A percentile compares a stretch with the other conserved stretches of the same genome.
Conservation (phyloP, 2,888 invertebrate genomes). For the Agrochola macilenta region DNA sequence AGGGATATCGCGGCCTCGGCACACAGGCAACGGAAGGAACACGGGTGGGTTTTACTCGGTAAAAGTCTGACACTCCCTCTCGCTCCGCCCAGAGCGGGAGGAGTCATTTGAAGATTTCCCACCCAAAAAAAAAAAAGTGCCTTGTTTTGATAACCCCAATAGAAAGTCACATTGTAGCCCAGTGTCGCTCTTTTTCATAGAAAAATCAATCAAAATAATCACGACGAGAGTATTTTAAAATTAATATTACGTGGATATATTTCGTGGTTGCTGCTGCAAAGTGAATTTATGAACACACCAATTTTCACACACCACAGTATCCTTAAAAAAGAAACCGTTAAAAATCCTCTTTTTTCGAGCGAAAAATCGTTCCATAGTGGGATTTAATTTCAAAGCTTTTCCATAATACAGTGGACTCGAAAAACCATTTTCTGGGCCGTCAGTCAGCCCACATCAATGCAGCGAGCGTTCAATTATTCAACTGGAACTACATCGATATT, state of each 20-base stretch:
- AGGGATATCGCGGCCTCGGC: no score
- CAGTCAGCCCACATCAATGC: conserved; percentile 61
- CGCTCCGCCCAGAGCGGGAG: no score
- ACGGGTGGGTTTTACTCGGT: no score
- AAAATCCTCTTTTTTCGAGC: conserved; percentile 20
- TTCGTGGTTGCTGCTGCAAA: neutral
- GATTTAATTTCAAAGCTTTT: conserved; percentile 56
- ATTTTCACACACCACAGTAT: conserved; percentile 24
- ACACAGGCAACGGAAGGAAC: no score
- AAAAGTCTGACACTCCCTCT: no score
- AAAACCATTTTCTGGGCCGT: conserved; percentile 66
- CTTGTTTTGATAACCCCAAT: neutral
- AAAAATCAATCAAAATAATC: neutral
- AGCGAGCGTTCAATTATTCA: conserved; percentile 64
- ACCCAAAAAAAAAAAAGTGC: no score
- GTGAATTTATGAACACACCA: conserved; percentile 20
- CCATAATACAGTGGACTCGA: conserved; percentile 56
- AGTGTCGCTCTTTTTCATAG: neutral
- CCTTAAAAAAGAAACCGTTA: conserved; percentile 14
- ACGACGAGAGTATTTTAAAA: neutral
- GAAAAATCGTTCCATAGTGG: conserved; percentile 37
- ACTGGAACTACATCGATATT: conserved; percentile 42
- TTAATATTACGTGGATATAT: neutral
- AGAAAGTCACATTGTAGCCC: neutral
- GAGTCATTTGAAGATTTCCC: no score